Conservation (phyloP, 2,797 vertebrate genomes). For the Falco berigora region DNA sequence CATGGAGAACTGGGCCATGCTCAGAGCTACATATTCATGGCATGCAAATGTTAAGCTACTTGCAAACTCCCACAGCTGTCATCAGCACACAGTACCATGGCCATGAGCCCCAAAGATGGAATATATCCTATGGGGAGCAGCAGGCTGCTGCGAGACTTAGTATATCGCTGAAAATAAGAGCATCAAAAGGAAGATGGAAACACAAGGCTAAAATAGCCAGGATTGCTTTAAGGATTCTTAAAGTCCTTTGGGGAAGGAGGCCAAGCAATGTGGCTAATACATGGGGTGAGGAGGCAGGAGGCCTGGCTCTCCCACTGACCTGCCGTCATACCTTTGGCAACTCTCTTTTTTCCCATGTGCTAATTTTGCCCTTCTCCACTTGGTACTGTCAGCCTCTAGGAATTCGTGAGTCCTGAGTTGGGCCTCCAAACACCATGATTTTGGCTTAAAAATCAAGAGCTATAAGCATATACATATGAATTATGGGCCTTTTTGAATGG, state of each 20-base stretch:
- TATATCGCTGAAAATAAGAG: neutral
- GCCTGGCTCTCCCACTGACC: neutral
- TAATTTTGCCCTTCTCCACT: conserved; percentile 23
- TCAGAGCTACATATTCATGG: conserved; percentile 49
- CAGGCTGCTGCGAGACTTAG: neutral
- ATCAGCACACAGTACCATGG: neutral
- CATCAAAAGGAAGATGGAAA: conserved; percentile 17
- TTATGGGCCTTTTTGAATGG: conserved; percentile 15
- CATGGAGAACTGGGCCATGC: conserved; percentile 26
- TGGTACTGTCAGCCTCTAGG: conserved; percentile 24
- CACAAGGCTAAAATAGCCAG: neutral
- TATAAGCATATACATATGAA: neutral
- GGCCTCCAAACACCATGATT: neutral
- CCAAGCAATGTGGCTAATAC: neutral
- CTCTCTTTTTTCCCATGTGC: neutral
- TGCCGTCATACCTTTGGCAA: neutral
- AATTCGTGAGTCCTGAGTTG: neutral
- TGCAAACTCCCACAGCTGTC: conserved; percentile 38
- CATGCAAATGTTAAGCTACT: conserved; percentile 43
- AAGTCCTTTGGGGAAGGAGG: neutral
- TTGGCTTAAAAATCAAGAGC: conserved; percentile 27
- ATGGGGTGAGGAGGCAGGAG: neutral
- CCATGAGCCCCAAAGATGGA: conserved; percentile 16
- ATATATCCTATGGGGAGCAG: neutral
- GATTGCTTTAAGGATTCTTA: neutral